Evolutionary conservation across 2,888 invertebrate genomes (phyloP), one percentile per base, ranked within the genome.

Genomic region (Coremacera marginata): DNA sequence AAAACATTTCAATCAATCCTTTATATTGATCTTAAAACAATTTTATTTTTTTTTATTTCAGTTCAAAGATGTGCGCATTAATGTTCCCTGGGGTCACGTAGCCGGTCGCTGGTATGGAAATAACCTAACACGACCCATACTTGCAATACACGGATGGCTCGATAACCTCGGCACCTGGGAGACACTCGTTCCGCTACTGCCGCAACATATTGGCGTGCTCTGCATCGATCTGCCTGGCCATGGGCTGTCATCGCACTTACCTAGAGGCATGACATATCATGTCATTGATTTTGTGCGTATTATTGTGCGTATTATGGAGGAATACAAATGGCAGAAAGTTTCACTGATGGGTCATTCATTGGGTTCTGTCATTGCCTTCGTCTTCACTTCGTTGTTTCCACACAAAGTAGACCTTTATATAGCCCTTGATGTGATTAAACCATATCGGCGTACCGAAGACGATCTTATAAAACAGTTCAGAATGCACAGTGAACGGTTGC

Each of bases 131-230:
- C 90, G 92, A 75, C 94, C 94, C 1, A 91, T 95, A 67, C 85
- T 95, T 55, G 92, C 93, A 0, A 82, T 95, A 4, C 95, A 95
- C 84, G 95, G 95, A 0, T 94, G 94, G 94, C 92, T 92, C 89
- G 94, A 95, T 87, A 95, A 94, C 85, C 92, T 93, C 22, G 93
- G 93, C 27, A 91, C 93, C 0, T 95, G 94, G 90, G 93, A 94
- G 85, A 90, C 91, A 0, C 84, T 95, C 51, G 91, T 92, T 22
- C 93, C 93, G 0, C 85, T 92, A 75, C 86, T 95, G 67, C 89
- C 90, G 25, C 82, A 86, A 44, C 85, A 90, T 60, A 81, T 90
- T 8, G 89, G 91, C n/a, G 87, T 91, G 70, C 85, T 94, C n/a
- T 92, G 93, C 0, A 88, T 94, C 22, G 94, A 94, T 86, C 88